Evolutionary conservation across 2,888 invertebrate species (phyloP).

Genomic region (Acronicta leporina): DNA sequence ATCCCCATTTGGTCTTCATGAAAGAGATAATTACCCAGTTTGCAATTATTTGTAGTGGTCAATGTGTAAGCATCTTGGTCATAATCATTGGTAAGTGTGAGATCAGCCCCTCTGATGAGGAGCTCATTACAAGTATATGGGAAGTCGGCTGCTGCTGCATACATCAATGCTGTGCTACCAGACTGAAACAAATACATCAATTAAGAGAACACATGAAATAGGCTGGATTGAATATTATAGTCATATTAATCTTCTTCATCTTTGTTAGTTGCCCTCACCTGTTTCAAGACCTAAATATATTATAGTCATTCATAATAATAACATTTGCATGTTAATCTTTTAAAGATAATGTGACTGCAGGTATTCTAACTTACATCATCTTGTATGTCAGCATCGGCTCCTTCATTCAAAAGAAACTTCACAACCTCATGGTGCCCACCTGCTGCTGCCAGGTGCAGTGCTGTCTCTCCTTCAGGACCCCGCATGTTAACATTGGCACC

Average conservation of each 20-base stretch:
- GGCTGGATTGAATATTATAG: too few species aligned
- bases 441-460: conserved; percentile 94
- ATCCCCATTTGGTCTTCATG: neutral
- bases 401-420: conserved; percentile 93
- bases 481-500: conserved; percentile 93
- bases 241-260: too few species aligned
- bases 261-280: too few species aligned
- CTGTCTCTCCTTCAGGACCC: conserved; percentile 94
- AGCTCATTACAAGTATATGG: conserved; percentile 96
- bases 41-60: conserved; percentile 90
- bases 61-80: conserved; percentile 95
- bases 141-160: conserved; percentile 96
- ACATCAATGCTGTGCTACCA: conserved; percentile 97
- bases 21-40: conserved; percentile 76
- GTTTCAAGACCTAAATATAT: too few species aligned
- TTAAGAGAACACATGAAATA: neutral
- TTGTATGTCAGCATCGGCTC: conserved; percentile 93
- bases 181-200: conserved; percentile 85
- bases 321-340: neutral
- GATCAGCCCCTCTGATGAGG: conserved; percentile 93
- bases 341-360: neutral
- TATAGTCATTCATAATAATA: too few species aligned
- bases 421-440: conserved; percentile 97
- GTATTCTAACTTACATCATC: conserved; percentile 91
- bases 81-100: conserved; percentile 94